Evolutionary conservation across 2,113 vertebrate species (phyloP).

Genomic region (Psittacara wagleri): DNA sequence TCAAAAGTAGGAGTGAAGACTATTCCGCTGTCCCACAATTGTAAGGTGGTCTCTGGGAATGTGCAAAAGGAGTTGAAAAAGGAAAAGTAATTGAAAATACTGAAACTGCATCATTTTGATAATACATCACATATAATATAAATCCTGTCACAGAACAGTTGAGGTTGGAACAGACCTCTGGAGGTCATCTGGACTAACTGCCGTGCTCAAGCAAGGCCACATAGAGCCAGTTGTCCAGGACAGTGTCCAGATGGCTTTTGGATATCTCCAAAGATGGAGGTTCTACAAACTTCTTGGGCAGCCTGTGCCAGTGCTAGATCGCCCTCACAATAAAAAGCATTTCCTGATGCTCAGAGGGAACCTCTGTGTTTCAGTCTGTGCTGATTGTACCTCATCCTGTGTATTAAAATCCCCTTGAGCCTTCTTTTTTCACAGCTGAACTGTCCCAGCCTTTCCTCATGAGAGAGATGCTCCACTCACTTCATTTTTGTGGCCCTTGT

Average conservation of each 20-base stretch:
- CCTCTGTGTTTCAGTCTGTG: background rate
- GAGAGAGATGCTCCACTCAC: background rate
- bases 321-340: background rate
- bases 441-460: background rate
- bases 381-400: background rate
- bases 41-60: background rate
- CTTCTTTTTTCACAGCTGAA: background rate
- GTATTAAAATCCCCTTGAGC: background rate
- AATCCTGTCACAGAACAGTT: background rate
- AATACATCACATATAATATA: background rate
- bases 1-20: background rate
- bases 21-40: background rate
- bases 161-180: background rate
- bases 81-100: background rate
- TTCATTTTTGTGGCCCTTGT: background rate
- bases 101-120: background rate
- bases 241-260: accelerated
- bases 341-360: background rate
- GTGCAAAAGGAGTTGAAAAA: background rate
- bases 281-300: background rate
- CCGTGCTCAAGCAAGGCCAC: background rate
- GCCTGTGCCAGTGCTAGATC: background rate
- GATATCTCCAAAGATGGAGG: background rate
- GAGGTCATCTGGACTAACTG: background rate
- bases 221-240: background rate